A percentile compares a stretch with the other conserved stretches of the same genome.
Evolutionary conservation across 92 coral and sea anemone species (phyloP).

Genomic region (Parazoanthus atlanticus): DNA sequence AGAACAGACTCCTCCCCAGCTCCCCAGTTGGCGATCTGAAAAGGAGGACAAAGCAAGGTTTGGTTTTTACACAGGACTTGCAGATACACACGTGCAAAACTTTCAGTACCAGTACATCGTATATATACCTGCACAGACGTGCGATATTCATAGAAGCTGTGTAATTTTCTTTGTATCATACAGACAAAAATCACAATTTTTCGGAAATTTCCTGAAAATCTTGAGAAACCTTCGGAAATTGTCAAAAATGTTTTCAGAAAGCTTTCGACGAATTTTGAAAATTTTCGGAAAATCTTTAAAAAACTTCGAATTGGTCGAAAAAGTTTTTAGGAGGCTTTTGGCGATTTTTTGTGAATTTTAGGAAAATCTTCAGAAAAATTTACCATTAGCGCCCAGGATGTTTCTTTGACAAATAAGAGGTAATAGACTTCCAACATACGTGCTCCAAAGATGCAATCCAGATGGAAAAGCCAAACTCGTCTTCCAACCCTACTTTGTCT

Average conservation of each 20-base stretch:
- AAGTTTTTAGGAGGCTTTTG: background rate
- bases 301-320: no score
- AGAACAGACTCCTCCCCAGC: conserved; percentile 76
- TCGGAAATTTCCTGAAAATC: no score
- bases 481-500: conserved; percentile 64
- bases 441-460: conserved; percentile 70
- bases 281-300: no score
- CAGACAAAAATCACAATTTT: no score
- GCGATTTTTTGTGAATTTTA: background rate
- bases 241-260: no score
- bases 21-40: conserved; percentile 88
- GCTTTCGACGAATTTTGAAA: background rate
- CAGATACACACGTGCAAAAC: background rate
- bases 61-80: background rate
- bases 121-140: no score
- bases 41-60: background rate
- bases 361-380: background rate
- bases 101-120: no score
- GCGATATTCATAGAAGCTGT: no score
- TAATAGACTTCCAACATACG: conserved; percentile 39
- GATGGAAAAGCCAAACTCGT: conserved; percentile 81
- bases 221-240: no score
- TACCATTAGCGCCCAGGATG: no score
- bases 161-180: no score
- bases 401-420: background rate